These are phyloP conservation scores for Promerops cafer DNA, from an alignment of 2,113 vertebrate genomes.

Conservation along the genomic window DNA sequence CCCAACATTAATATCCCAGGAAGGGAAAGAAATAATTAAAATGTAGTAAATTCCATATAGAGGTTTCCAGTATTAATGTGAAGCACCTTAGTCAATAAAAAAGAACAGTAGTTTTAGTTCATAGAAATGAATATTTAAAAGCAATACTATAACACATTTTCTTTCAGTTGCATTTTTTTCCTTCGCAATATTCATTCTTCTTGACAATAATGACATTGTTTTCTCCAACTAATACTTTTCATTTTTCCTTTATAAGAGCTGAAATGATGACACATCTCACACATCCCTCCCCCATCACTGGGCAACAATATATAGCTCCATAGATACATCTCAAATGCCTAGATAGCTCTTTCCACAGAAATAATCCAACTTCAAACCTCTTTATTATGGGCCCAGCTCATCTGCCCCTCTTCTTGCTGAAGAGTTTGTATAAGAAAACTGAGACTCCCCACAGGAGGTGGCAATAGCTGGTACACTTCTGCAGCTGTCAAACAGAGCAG, in stretches of 20 bases:
- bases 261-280: neutral
- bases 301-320: neutral
- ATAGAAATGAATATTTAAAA: constrained; percentile 13
- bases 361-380: neutral
- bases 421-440: neutral
- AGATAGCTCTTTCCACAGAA: neutral
- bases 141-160: neutral
- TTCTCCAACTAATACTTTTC: neutral
- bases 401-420: neutral
- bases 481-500: neutral
- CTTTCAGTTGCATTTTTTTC: neutral
- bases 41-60: constrained; percentile 21
- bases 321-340: neutral
- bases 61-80: constrained; percentile 54
- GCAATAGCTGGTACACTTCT: neutral
- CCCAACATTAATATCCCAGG: constrained; percentile 58
- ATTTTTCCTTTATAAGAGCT: neutral
- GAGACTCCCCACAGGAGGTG: neutral
- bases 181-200: neutral
- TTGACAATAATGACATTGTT: neutral
- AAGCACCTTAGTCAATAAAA: constrained; percentile 38
- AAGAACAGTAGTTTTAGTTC: neutral
- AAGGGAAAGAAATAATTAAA: constrained; percentile 69
- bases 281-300: neutral
- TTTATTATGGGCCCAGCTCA: neutral